Base-by-base conservation (phyloP, 2,113 vertebrate genomes). In the Oxyura jamaicensis region DNA sequence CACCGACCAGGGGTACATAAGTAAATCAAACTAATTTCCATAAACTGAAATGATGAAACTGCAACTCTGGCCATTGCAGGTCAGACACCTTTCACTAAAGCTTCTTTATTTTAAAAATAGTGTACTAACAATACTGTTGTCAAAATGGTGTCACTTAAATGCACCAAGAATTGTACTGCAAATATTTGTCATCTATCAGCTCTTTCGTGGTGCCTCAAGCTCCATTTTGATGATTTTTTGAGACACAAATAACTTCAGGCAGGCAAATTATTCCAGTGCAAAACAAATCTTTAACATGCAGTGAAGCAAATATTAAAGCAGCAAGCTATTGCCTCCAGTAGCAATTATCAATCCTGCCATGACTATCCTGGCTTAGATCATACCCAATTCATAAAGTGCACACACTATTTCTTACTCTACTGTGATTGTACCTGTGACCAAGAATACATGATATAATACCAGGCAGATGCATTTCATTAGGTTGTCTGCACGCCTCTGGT, bases 161-260 rank as follows among this genome's bases (percentile, higher is more conserved):
- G 31, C 44, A 46, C 11, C 10, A 10, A 83, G 67, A 94, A 82
- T 23, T 56, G 26, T 33, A 36, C 63, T 69, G 50, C 55, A 92
- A 93, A 73, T 76, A 66, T 35, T 78, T 1, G 0, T 66, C 35
- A 69, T 73, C 69, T 86, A 58, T 72, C 28, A 22, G 42, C 66
- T 88, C 33, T 71, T n/a, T 75, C 25, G 33, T 87, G n/a, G 44
- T 73, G 80, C 93, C 88, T 85, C 31, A 53, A 93, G 73, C 21
- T n/a, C 58, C 41, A 42, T 82, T 89, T 84, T 74, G 85, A 78
- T 71, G 36, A 67, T 41, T 69, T 90, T 83, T 35, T 39, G 28
- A 90, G 62, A 83, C 65, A 86, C n/a, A 95, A 94, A 94, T 91
- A 96, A 94, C 92, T 95, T 73, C 50, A 96, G 93, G 88, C 92